Evolutionary conservation across 1,140 invertebrate species (phyloP).

Genomic region (Geopemphigus sp.): DNA sequence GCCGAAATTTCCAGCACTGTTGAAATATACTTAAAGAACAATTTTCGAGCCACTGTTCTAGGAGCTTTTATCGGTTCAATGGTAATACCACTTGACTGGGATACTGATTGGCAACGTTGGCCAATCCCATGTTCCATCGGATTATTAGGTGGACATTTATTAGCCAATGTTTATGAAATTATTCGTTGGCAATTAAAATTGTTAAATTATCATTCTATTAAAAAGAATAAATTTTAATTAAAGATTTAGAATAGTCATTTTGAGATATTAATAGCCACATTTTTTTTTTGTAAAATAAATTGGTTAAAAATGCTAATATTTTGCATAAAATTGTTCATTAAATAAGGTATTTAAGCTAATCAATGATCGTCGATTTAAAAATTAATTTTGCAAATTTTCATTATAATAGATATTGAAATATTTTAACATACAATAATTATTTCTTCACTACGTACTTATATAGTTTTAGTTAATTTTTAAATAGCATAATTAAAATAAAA

Average conservation of each 20-base stretch:
- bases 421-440: too few relatives aligned
- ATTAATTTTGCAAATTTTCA: too few relatives aligned
- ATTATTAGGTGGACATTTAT: slow-evolving; percentile 62
- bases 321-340: not conserved
- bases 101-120: slow-evolving; percentile 83
- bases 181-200: slow-evolving; percentile 35
- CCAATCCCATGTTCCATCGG: slow-evolving; percentile 73
- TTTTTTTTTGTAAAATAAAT: too few relatives aligned
- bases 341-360: too few relatives aligned
- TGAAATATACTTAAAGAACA: slow-evolving; percentile 27
- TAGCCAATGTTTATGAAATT: slow-evolving; percentile 42
- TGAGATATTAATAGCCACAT: not conserved
- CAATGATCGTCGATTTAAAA: too few relatives aligned
- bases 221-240: slow-evolving; percentile 27
- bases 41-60: slow-evolving; percentile 60
- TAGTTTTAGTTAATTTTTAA: too few relatives aligned
- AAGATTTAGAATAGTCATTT: not conserved
- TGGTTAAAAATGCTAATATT: too few relatives aligned
- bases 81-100: slow-evolving; percentile 89
- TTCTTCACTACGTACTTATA: too few relatives aligned
- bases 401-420: too few relatives aligned
- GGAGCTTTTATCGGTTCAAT: slow-evolving; percentile 86
- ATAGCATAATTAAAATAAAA: too few relatives aligned
- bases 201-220: slow-evolving; percentile 4
- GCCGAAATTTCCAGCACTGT: slow-evolving; percentile 53